Conservation (phyloP, 2,113 vertebrate species). For the Trogon melanurus region DNA sequence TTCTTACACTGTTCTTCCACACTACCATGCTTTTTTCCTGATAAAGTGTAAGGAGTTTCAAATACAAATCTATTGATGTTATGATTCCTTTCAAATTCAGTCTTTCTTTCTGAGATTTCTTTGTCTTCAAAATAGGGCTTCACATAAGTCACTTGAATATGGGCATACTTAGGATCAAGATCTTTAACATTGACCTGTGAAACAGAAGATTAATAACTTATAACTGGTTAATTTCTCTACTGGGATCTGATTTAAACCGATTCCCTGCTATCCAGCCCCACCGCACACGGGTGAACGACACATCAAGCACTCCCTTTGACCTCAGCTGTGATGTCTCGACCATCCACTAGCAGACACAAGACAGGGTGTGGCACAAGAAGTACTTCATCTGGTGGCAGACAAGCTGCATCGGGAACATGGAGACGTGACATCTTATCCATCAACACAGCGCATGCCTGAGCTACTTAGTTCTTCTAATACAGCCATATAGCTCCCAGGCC, state of each 20-base stretch:
- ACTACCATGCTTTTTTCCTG: slow-evolving; percentile 94
- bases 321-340: neutral
- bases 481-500: neutral
- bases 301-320: neutral
- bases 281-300: neutral
- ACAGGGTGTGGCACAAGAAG: neutral
- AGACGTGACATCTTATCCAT: neutral
- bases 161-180: slow-evolving; percentile 90
- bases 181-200: slow-evolving; percentile 91
- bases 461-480: neutral
- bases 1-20: slow-evolving; percentile 97
- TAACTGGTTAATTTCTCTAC: neutral
- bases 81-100: slow-evolving; percentile 92
- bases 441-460: neutral
- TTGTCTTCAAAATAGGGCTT: slow-evolving; percentile 96
- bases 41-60: slow-evolving; percentile 94
- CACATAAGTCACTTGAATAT: slow-evolving; percentile 95
- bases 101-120: slow-evolving; percentile 89
- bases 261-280: neutral
- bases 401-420: neutral
- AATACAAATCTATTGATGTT: slow-evolving; percentile 95
- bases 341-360: neutral
- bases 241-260: neutral
- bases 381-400: neutral
- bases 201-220: neutral